phyloP scores from a whole-genome alignment of 2,888 invertebrate species.

The Vannuccia rotundouncinata region DNA sequence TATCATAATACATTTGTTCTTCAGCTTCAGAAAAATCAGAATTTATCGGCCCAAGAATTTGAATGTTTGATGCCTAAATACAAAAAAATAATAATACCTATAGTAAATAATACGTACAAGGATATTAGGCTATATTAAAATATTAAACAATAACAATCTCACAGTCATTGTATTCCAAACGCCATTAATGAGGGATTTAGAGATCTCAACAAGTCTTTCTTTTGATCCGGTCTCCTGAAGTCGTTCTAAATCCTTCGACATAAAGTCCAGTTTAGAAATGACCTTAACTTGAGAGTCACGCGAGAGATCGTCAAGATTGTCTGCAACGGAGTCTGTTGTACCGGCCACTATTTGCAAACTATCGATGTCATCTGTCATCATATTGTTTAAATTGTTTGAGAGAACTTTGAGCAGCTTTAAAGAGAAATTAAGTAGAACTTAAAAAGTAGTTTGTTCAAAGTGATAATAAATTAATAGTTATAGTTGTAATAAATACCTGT shows the following conservation, averaged over 20 bases:
- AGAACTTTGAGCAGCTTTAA: not conserved
- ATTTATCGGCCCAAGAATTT: constrained; percentile 40
- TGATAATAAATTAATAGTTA: no score
- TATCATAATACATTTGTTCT: constrained; percentile 41
- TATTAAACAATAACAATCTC: constrained; percentile 4
- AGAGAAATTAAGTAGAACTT: not conserved
- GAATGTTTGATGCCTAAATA: constrained; percentile 40
- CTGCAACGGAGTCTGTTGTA: not conserved
- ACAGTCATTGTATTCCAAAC: constrained; percentile 4
- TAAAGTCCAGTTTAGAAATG: not conserved
- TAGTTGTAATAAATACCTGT: no score
- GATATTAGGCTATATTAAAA: not conserved
- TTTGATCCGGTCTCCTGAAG: constrained; percentile 7
- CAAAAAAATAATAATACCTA: not conserved
- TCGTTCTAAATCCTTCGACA: not conserved
- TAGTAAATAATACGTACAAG: not conserved
- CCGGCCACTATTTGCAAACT: not conserved
- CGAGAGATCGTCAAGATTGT: not conserved
- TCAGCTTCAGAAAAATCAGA: constrained; percentile 40
- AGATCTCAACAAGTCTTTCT: constrained; percentile 1
- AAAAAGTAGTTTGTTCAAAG: not conserved
- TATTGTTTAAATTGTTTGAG: not conserved
- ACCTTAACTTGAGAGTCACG: not conserved
- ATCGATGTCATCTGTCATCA: constrained; percentile 6
- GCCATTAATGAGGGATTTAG: not conserved